A percentile compares a stretch with the other conserved stretches of the same genome.
Evolutionary conservation across 2,113 vertebrate genomes (phyloP).

Genomic region (Sinocyclocheilus grahami): DNA sequence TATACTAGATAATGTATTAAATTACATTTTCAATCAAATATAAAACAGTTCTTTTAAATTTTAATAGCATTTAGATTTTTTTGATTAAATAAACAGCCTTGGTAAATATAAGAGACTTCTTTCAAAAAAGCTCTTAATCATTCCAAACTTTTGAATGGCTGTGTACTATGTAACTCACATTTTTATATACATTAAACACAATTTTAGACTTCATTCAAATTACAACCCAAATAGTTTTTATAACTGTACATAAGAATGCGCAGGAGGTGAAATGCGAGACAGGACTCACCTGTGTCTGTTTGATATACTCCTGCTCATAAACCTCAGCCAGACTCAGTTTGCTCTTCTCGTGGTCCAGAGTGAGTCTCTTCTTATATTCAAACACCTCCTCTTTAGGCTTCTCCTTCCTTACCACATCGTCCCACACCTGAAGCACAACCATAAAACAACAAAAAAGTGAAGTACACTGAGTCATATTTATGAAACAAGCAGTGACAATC

Average conservation of each 20-base stretch:
- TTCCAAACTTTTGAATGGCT: too few relatives aligned
- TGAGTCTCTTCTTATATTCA: slow-evolving; percentile 93
- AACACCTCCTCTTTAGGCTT: slow-evolving; percentile 91
- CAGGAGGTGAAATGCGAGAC: not conserved
- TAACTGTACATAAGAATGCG: not conserved
- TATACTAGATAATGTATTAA: too few relatives aligned
- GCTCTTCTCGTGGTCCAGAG: slow-evolving; percentile 95
- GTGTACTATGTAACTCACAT: too few relatives aligned
- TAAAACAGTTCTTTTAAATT: too few relatives aligned
- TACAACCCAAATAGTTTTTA: not conserved
- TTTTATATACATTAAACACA: not conserved
- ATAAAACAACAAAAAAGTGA: not conserved
- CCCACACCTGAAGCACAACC: slow-evolving; percentile 82
- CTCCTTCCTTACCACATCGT: slow-evolving; percentile 94
- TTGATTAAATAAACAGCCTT: not conserved
- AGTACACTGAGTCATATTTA: not conserved
- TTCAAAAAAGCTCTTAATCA: too few relatives aligned
- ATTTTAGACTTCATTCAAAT: not conserved
- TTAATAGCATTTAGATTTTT: not conserved
- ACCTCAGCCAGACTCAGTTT: slow-evolving; percentile 94
- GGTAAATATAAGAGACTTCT: too few relatives aligned
- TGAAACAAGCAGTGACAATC: not conserved
- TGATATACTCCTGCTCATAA: slow-evolving; percentile 94
- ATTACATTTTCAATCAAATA: too few relatives aligned
- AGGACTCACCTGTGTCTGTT: slow-evolving; percentile 84